Evolutionary conservation across 92 coral and sea anemone genomes (phyloP).

Genomic region (Zoanthus solanderi): DNA sequence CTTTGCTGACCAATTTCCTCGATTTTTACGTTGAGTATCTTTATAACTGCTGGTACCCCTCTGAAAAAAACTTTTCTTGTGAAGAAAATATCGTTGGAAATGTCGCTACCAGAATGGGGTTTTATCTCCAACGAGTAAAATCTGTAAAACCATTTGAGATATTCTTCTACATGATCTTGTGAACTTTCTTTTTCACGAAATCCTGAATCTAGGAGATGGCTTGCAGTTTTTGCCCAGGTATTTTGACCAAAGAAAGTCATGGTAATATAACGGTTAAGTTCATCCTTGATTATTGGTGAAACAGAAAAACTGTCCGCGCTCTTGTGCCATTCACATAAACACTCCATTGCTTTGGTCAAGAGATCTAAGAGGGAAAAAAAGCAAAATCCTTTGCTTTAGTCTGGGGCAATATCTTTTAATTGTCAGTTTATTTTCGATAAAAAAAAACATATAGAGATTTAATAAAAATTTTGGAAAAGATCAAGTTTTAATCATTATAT

Average conservation of each 20-base stretch:
- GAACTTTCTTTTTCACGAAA: not conserved
- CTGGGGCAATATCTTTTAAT: no score
- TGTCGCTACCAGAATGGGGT: not conserved
- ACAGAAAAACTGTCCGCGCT: not conserved
- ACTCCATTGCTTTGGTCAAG: not conserved
- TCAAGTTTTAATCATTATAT: no score
- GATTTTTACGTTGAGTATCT: slow-evolving; percentile 10
- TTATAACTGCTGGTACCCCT: not conserved
- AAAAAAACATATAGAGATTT: no score
- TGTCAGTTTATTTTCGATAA: no score
- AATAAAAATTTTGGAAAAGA: no score
- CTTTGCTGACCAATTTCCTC: slow-evolving; percentile 1
- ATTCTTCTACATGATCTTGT: not conserved
- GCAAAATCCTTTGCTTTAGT: no score
- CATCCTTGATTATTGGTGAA: not conserved
- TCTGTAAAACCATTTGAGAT: slow-evolving; percentile 10
- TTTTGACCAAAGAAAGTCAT: not conserved
- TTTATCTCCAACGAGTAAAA: not conserved
- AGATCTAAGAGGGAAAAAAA: not conserved
- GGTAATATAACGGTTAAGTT: not conserved
- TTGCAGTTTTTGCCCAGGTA: not conserved
- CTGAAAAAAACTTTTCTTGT: slow-evolving; percentile 7
- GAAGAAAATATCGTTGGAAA: not conserved
- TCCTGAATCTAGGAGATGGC: not conserved
- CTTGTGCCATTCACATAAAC: not conserved